phyloP scores from a whole-genome alignment of 2,797 vertebrate species.

The Myiothlypis coronata region DNA sequence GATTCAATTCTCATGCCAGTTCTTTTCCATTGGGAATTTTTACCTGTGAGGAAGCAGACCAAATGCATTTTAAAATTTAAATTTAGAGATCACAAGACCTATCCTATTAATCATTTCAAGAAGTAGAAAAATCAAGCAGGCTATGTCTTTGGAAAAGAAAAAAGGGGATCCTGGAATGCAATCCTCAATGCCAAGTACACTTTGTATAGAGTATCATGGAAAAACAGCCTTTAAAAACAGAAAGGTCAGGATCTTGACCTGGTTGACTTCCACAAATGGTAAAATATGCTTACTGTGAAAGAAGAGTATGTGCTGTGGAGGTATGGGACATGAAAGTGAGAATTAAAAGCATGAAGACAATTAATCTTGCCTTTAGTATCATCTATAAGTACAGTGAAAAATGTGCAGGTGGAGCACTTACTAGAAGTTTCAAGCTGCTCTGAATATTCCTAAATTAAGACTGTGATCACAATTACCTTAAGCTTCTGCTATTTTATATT shows the following conservation, averaged over 20 bases:
- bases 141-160: constrained; percentile 13
- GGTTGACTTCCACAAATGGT: constrained; percentile 48
- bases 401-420: not conserved
- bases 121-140: not conserved
- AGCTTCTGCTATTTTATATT: not conserved
- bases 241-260: constrained; percentile 29
- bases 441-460: not conserved
- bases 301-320: not conserved
- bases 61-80: not conserved
- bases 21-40: not conserved
- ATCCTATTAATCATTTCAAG: not conserved
- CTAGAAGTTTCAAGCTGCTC: not conserved
- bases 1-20: not conserved
- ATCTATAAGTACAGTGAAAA: not conserved
- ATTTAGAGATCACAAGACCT: not conserved
- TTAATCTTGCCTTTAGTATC: not conserved
- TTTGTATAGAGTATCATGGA: constrained; percentile 43
- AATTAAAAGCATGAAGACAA: not conserved
- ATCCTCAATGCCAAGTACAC: constrained; percentile 45
- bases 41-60: not conserved
- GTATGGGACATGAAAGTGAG: not conserved
- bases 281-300: constrained; percentile 41
- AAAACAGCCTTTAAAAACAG: constrained; percentile 49
- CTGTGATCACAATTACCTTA: not conserved
- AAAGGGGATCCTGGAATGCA: constrained; percentile 38